Evolutionary conservation across 2,113 vertebrate species (phyloP).

Genomic region (Microtus oregoni): DNA sequence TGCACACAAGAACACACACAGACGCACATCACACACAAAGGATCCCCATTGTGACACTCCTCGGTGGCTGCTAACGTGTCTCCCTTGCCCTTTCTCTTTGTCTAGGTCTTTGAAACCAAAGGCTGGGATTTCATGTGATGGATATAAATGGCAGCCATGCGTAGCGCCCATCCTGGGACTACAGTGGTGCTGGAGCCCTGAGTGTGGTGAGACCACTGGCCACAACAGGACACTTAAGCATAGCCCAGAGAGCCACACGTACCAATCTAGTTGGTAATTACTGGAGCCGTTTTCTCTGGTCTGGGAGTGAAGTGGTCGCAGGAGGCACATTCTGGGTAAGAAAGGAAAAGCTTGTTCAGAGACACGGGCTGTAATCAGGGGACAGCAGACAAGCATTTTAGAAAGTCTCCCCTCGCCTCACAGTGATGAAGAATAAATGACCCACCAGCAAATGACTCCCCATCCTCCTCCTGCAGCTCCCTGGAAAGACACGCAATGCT

Average conservation of each 20-base stretch:
- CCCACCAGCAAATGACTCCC: neutral
- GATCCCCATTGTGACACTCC: neutral
- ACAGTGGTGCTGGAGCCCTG: neutral
- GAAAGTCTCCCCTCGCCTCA: neutral
- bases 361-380: conserved; percentile 2
- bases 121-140: neutral
- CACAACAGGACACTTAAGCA: neutral
- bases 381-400: conserved; percentile 9
- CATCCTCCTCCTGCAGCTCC: neutral
- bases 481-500: neutral
- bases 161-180: neutral
- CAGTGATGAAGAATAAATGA: neutral
- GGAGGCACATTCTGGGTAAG: neutral
- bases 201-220: neutral
- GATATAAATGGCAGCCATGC: neutral
- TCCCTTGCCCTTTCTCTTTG: neutral
- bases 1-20: neutral
- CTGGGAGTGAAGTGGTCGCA: conserved; percentile 61
- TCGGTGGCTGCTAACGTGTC: neutral
- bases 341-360: conserved; percentile 14
- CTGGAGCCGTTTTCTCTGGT: neutral
- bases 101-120: neutral
- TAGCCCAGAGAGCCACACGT: neutral
- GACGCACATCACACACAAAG: neutral
- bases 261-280: conserved; percentile 7